These are phyloP conservation scores for Sarcophaga bullata DNA, from an alignment of 1,140 invertebrate species.

Conservation along the genomic window DNA sequence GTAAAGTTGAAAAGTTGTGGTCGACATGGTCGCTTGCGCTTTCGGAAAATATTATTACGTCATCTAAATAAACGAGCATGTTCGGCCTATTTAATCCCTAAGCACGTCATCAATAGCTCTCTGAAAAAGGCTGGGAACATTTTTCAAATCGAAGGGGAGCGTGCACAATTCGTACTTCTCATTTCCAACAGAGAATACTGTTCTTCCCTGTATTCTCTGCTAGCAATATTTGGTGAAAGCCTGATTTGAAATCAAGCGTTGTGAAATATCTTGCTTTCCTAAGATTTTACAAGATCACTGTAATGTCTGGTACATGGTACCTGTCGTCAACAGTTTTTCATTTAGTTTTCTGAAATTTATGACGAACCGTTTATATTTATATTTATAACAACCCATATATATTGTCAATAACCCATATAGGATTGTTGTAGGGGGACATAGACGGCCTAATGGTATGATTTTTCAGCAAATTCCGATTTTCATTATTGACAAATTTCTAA, in stretches of 20 bases:
- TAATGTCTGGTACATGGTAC: conserved; percentile 68
- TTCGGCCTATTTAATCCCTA: conserved; percentile 40
- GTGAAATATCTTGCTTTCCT: conserved; percentile 43
- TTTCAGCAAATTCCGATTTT: conserved; percentile 38
- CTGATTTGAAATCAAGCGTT: conserved; percentile 39
- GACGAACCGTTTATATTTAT: conserved; percentile 55
- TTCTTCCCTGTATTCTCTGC: conserved; percentile 5
- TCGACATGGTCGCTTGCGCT: not conserved
- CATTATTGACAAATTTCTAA: conserved; percentile 43
- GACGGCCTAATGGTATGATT: conserved; percentile 43
- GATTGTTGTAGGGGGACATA: conserved; percentile 44
- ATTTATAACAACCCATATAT: conserved; percentile 48
- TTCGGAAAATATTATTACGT: conserved; percentile 42
- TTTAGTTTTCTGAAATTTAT: conserved; percentile 63
- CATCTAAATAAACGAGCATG: conserved; percentile 43
- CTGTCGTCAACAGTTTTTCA: conserved; percentile 54
- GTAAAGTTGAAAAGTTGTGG: conserved; percentile 62
- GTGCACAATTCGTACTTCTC: not conserved
- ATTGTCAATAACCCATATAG: conserved; percentile 37
- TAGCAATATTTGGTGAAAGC: conserved; percentile 30
- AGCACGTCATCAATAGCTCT: conserved; percentile 44
- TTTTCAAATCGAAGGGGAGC: too few relatives aligned
- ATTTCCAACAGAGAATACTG: conserved; percentile 1
- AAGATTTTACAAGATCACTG: conserved; percentile 46
- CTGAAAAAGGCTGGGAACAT: too few relatives aligned